phyloP scores from a whole-genome alignment of 2,113 vertebrate genomes.

The Rhinolophus sinicus region DNA sequence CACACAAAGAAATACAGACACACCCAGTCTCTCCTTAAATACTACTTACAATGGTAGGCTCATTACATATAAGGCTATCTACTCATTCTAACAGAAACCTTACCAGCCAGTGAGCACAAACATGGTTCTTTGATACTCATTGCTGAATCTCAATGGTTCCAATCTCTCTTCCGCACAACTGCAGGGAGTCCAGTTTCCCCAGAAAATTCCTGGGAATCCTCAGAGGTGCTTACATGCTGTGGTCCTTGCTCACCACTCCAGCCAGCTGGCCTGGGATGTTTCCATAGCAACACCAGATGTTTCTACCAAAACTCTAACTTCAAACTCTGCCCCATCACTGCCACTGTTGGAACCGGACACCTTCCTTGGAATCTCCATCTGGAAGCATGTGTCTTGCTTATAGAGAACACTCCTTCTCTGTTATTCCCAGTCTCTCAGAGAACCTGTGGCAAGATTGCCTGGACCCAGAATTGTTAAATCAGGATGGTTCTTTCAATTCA shows the following conservation, averaged over 20 bases:
- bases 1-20: background rate
- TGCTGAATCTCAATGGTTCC: background rate
- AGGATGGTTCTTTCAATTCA: background rate
- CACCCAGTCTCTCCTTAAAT: background rate
- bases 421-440: background rate
- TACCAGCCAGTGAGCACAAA: background rate
- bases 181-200: background rate
- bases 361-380: background rate
- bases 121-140: background rate
- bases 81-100: background rate
- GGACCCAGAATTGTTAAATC: background rate
- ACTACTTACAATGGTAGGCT: background rate
- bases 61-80: background rate
- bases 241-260: background rate
- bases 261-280: background rate
- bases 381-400: background rate
- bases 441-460: background rate
- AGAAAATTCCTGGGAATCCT: constrained; percentile 37
- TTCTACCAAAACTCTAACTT: background rate
- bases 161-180: background rate
- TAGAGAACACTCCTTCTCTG: background rate
- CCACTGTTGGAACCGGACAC: background rate
- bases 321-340: background rate
- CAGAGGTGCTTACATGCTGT: background rate
- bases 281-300: constrained; percentile 49